phyloP scores from a whole-genome alignment of 1,140 invertebrate species.

The Drosophila subobscura region DNA sequence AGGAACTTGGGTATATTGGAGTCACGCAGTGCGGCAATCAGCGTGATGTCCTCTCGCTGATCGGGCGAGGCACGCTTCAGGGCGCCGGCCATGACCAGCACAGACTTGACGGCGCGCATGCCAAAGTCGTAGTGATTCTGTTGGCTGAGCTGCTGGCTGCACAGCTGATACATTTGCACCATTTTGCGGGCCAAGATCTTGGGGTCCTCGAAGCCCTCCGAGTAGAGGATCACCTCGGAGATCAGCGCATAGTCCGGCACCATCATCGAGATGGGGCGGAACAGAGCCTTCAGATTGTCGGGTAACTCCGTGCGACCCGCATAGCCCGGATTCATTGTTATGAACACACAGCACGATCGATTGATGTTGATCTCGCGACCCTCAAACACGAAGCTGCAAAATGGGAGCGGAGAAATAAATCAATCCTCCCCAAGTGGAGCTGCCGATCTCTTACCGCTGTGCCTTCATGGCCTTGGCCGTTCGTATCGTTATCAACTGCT shows the following conservation, averaged over 20 bases:
- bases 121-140: constrained; percentile 97
- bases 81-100: constrained; percentile 93
- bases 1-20: constrained; percentile 97
- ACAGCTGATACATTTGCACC: constrained; percentile 96
- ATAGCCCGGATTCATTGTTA: constrained; percentile 96
- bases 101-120: constrained; percentile 90
- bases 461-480: constrained; percentile 89
- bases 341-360: constrained; percentile 93
- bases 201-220: constrained; percentile 95
- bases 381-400: constrained; percentile 91
- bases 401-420: neutral
- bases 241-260: constrained; percentile 96
- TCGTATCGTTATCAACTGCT: constrained; percentile 91
- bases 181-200: constrained; percentile 94
- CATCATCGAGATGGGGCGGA: constrained; percentile 96
- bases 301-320: constrained; percentile 93
- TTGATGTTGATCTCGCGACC: constrained; percentile 94
- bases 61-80: constrained; percentile 93
- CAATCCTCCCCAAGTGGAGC: constrained; percentile 29
- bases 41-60: constrained; percentile 90
- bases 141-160: constrained; percentile 95
- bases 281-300: constrained; percentile 93
- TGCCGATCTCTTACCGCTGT: constrained; percentile 84
- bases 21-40: constrained; percentile 93
- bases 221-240: constrained; percentile 96